Base-by-base conservation (phyloP, 2,888 invertebrate genomes). In the Hirtodrosophila alboralis region DNA sequence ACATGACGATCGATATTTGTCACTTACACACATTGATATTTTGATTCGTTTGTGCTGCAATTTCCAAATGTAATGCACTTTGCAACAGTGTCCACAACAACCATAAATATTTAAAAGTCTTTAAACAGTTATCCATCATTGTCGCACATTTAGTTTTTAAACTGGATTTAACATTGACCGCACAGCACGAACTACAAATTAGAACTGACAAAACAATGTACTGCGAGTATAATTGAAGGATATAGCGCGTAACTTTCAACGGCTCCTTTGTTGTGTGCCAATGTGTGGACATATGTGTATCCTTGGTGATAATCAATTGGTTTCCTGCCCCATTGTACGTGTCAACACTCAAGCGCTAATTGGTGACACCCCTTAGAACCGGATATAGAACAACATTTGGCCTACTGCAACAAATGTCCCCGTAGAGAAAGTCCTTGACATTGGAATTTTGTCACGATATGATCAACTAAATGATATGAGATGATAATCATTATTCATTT, bases 11-110 rank as follows among this genome's bases (percentile, higher is more conserved):
- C 60, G 45, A 56, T n/a, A n/a, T 54, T 68, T 5, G 14, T 1
- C 21, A 81, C 94, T 93, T 92, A 94, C 94, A 92, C 83, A 94
- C 93, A 87, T 94, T 94, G 61, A 94, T 93, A 88, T 94, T 94
- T 89, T 94, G 94, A 53, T 93, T 94, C 0, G 94, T 94, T 90
- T 94, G 94, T 5, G 86, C 84, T 4, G 51, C 48, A 16, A 72
- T 58, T 48, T 72, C 52, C 36, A 37, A 51, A 16, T 57, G 51
- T 1, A 23, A 34, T 31, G 12, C 45, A 31, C 26, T 26, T 23
- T 65, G 48, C 9, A 54, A 16, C 9, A 54, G 14, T 4, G 59
- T 28, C 64, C 60, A 66, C 10, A 78, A 1, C 3, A 76, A 18
- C 48, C 63, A 86, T 14, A 70, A 40, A 43, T 31, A 56, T 34